Conservation (phyloP, 2,797 vertebrate species). For the Melanotaenia pygmaea region DNA sequence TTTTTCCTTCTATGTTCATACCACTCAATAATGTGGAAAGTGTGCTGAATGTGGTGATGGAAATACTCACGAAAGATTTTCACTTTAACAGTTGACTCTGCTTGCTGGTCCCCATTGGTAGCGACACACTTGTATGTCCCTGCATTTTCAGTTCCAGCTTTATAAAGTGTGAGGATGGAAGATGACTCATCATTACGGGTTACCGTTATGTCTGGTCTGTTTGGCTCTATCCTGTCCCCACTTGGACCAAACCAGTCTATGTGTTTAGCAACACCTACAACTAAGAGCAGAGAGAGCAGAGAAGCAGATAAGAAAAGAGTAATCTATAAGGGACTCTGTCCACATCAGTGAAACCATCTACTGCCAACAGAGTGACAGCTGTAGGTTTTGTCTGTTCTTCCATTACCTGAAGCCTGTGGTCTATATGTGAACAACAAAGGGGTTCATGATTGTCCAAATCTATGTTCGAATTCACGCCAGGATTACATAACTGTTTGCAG, state of each 20-base stretch:
- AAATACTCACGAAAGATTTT: conserved; percentile 94
- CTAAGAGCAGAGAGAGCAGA: conserved; percentile 73
- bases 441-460: not conserved
- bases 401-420: not conserved
- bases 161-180: conserved; percentile 96
- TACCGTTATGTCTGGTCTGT: conserved; percentile 92
- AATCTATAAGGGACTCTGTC: conserved; percentile 5
- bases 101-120: conserved; percentile 86
- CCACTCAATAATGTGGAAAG: conserved; percentile 32
- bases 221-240: conserved; percentile 89
- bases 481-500: not conserved
- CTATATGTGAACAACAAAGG: conserved; percentile 8
- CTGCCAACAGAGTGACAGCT: conserved; percentile 28
- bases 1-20: conserved; percentile 22
- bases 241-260: conserved; percentile 96
- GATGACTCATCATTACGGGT: conserved; percentile 91
- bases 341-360: conserved; percentile 9
- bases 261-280: conserved; percentile 90
- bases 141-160: conserved; percentile 89
- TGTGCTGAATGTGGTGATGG: not conserved
- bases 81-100: conserved; percentile 93
- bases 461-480: not conserved
- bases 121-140: conserved; percentile 97
- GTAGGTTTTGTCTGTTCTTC: conserved; percentile 15
- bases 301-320: conserved; percentile 29